These are phyloP conservation scores for Tachycineta bicolor DNA, from an alignment of 2,113 vertebrate species.

Conservation along the genomic window DNA sequence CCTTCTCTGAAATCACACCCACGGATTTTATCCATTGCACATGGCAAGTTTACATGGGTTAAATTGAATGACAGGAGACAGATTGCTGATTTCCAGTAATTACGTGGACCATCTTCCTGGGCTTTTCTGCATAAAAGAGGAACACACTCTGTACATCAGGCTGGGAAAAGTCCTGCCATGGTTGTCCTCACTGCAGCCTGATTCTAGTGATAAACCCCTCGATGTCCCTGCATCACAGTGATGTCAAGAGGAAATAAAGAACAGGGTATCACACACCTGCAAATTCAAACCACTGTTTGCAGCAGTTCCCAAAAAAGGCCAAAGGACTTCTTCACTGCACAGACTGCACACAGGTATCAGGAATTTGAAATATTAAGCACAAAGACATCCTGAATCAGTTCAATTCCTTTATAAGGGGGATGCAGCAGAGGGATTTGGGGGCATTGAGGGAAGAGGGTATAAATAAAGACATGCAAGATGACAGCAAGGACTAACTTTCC, in stretches of 20 bases:
- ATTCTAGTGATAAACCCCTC: background rate
- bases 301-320: background rate
- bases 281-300: background rate
- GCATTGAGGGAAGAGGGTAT: background rate
- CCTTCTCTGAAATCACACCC: conserved; percentile 34
- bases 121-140: background rate
- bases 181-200: background rate
- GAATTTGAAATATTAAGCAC: background rate
- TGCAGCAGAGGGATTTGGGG: background rate
- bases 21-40: background rate
- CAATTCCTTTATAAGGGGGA: background rate
- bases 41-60: conserved; percentile 2
- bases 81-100: conserved; percentile 32
- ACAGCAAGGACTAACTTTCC: background rate
- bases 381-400: background rate
- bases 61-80: conserved; percentile 7
- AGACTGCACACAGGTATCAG: background rate
- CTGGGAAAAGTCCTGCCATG: background rate
- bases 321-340: background rate
- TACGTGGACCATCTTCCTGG: background rate
- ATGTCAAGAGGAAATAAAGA: background rate
- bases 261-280: background rate
- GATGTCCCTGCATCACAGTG: background rate
- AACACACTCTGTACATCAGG: background rate
- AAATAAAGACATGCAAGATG: background rate